Percentiles rank a stretch among this genome's conserved stretches.
phyloP scores from a whole-genome alignment of 2,113 vertebrate species.

The Scolopax mira region DNA sequence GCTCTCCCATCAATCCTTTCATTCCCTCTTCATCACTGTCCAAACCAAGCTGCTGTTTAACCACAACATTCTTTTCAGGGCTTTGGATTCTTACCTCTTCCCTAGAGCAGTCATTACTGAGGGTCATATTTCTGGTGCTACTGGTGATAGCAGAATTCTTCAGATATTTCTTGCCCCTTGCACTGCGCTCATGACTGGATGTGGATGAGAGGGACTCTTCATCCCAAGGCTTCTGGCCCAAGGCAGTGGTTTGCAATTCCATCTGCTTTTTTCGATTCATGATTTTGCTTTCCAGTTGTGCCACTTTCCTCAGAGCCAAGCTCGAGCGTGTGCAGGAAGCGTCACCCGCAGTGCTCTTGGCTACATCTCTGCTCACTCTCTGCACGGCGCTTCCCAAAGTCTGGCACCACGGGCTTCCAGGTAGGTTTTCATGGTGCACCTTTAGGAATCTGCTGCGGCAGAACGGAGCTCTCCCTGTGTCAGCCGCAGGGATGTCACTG shows the following conservation, averaged over 20 bases:
- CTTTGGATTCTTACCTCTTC: not conserved
- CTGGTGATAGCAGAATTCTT: constrained; percentile 11
- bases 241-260: not conserved
- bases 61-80: not conserved
- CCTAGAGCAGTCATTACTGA: not conserved
- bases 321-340: not conserved
- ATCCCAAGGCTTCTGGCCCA: not conserved
- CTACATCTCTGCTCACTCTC: fast-evolving
- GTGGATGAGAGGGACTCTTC: not conserved
- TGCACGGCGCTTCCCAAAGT: fast-evolving
- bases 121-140: not conserved
- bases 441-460: constrained; percentile 76
- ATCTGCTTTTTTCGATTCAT: constrained; percentile 16
- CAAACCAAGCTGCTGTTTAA: not conserved
- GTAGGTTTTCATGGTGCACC: not conserved
- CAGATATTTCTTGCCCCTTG: constrained; percentile 56
- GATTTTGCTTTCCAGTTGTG: constrained; percentile 75
- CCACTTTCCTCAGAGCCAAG: constrained; percentile 67
- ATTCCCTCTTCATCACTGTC: constrained; percentile 81
- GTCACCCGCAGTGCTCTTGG: fast-evolving
- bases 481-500: not conserved
- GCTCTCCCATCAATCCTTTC: constrained; percentile 64
- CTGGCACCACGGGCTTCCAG: fast-evolving
- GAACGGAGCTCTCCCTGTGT: not conserved
- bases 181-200: not conserved